Evolutionary conservation across 2,888 invertebrate genomes (phyloP).

Genomic region (Drosophila seclusa): DNA sequence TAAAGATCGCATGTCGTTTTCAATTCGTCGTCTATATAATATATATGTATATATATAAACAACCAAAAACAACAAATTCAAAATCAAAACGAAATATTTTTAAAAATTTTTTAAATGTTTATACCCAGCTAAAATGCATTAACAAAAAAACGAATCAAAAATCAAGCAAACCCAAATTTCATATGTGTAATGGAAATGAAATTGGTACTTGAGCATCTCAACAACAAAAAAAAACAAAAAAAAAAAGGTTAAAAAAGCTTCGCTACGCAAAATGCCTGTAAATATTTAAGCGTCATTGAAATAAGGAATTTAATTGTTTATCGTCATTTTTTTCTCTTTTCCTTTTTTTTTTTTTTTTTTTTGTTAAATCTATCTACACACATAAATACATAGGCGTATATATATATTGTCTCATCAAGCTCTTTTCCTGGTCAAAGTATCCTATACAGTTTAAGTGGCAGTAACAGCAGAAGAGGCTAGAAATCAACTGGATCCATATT

Average conservation of each 20-base stretch:
- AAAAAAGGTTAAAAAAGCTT: conserved; percentile 47
- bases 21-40: conserved; percentile 62
- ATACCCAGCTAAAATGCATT: conserved; percentile 65
- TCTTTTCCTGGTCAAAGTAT: conserved; percentile 60
- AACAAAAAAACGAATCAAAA: conserved; percentile 14
- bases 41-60: conserved; percentile 3
- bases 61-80: conserved; percentile 21
- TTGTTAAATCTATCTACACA: neutral
- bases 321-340: neutral
- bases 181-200: conserved; percentile 33
- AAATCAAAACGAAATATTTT: conserved; percentile 72
- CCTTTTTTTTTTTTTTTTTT: neutral
- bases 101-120: conserved; percentile 74
- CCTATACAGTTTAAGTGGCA: conserved; percentile 49
- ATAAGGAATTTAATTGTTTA: conserved; percentile 31
- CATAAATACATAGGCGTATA: neutral
- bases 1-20: conserved; percentile 63
- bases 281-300: conserved; percentile 60
- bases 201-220: conserved; percentile 55
- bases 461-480: conserved; percentile 31
- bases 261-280: conserved; percentile 77
- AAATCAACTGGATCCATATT: conserved; percentile 12
- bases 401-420: conserved; percentile 33
- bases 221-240: conserved; percentile 23
- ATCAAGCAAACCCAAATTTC: conserved; percentile 20